phyloP scores from a whole-genome alignment of 2,113 vertebrate genomes.

The Syngnathus floridae region DNA sequence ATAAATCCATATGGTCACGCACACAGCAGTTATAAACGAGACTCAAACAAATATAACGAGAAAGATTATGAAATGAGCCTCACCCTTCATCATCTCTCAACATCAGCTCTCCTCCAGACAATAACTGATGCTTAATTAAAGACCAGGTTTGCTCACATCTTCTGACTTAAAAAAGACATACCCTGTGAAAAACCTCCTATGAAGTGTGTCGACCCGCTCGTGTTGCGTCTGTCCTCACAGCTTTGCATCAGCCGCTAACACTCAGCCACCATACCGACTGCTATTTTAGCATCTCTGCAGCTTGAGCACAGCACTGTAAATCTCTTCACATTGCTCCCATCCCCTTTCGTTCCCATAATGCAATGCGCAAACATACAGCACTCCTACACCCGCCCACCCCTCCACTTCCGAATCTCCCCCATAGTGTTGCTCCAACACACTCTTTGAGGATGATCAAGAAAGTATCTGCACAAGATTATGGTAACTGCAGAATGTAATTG shows the following conservation, averaged over 20 bases:
- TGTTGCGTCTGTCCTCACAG: conserved; percentile 32
- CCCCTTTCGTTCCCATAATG: conserved; percentile 56
- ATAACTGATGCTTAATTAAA: conserved; percentile 45
- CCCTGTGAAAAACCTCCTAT: conserved; percentile 23
- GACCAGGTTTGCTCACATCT: conserved; percentile 44
- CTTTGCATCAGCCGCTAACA: conserved; percentile 32
- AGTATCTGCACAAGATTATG: neutral
- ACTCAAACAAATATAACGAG: conserved; percentile 9
- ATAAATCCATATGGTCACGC: conserved; percentile 1
- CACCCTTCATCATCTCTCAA: conserved; percentile 37
- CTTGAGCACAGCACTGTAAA: conserved; percentile 49
- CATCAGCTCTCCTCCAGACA: conserved; percentile 36
- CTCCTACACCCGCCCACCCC: conserved; percentile 31
- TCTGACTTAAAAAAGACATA: conserved; percentile 19
- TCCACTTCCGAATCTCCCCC: conserved; percentile 6
- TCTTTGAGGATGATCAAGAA: conserved; percentile 26
- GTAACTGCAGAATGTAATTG: neutral
- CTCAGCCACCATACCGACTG: conserved; percentile 37
- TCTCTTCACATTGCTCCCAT: conserved; percentile 50
- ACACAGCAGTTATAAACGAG: conserved; percentile 9
- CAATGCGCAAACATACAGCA: conserved; percentile 44
- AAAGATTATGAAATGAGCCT: conserved; percentile 31
- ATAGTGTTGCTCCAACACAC: conserved; percentile 18
- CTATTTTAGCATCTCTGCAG: conserved; percentile 54
- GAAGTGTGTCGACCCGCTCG: conserved; percentile 33